These are phyloP conservation scores for Corynorhinus townsendii DNA, from an alignment of 2,113 vertebrate species.

Conservation along the genomic window DNA sequence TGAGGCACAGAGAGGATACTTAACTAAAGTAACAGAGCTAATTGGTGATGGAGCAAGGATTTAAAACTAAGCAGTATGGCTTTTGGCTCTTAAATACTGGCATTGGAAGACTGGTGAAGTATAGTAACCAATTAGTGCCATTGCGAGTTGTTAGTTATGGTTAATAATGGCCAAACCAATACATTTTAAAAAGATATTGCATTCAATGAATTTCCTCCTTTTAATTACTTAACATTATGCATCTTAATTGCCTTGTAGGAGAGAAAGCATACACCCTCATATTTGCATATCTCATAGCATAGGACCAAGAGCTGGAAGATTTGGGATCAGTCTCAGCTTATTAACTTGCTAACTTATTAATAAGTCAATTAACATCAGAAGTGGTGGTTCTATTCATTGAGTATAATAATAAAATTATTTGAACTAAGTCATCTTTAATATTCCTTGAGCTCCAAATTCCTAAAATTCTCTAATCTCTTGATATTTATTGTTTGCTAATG, in stretches of 20 bases:
- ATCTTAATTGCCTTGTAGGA: not conserved
- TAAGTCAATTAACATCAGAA: conserved; percentile 19
- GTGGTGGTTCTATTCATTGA: not conserved
- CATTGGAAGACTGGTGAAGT: not conserved
- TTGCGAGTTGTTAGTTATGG: not conserved
- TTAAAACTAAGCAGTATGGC: not conserved
- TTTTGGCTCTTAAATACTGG: not conserved
- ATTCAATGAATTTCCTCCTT: conserved; percentile 47
- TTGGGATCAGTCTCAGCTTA: not conserved
- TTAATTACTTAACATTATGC: conserved; percentile 34
- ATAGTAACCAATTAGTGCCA: not conserved
- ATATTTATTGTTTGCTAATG: not conserved
- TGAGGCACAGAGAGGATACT: not conserved
- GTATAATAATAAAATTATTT: not conserved
- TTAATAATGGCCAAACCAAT: not conserved
- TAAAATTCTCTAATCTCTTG: conserved; percentile 9
- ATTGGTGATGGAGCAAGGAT: not conserved
- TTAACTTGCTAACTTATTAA: conserved; percentile 3
- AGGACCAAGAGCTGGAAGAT: not conserved
- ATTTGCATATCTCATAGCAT: not conserved
- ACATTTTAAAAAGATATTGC: not conserved
- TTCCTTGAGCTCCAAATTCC: conserved; percentile 1
- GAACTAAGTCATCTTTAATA: conserved; percentile 16
- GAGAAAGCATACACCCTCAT: not conserved
- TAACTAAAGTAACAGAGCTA: not conserved